phyloP scores from a whole-genome alignment of 2,797 vertebrate species.

The Ispidina picta region DNA sequence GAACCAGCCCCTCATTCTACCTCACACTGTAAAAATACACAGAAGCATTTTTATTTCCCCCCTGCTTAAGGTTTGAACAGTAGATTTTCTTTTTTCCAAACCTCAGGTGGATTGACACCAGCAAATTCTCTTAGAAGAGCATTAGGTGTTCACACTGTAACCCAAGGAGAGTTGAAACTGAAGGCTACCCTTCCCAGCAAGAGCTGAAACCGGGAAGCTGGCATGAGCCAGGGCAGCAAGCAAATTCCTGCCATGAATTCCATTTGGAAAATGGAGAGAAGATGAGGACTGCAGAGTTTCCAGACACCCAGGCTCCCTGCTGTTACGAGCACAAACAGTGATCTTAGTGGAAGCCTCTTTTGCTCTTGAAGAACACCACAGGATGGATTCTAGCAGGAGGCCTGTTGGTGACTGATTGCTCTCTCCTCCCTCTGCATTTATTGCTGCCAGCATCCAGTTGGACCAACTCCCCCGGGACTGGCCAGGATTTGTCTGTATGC shows the following conservation, averaged over 20 bases:
- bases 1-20: background rate
- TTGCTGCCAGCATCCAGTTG: constrained; percentile 58
- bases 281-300: background rate
- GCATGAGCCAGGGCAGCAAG: background rate
- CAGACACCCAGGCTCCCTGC: background rate
- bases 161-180: background rate
- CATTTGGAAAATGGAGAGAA: background rate
- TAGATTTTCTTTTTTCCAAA: background rate
- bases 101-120: background rate
- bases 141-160: background rate
- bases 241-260: background rate
- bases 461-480: constrained; percentile 56
- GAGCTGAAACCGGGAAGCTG: background rate
- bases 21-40: background rate
- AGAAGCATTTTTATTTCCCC: background rate
- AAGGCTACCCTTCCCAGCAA: background rate
- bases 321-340: background rate
- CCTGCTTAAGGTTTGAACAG: background rate
- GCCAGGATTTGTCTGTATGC: constrained; percentile 61
- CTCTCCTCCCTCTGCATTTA: background rate
- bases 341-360: background rate
- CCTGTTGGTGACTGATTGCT: background rate
- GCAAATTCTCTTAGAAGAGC: background rate
- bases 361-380: background rate
- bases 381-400: background rate